Base-by-base conservation (phyloP, 2,797 vertebrate species). In the Glossophaga mutica region DNA sequence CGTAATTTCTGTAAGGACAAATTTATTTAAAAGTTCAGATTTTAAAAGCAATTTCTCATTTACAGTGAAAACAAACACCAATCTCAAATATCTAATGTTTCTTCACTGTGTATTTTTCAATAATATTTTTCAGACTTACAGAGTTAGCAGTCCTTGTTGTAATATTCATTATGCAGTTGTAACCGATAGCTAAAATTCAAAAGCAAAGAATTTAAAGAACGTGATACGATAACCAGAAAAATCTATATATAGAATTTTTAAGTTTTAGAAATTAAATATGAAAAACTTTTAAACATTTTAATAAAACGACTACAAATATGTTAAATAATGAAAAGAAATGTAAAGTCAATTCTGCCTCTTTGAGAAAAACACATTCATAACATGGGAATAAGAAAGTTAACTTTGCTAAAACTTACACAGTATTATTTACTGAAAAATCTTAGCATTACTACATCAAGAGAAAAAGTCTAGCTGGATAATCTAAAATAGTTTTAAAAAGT, bases 101-200 rank as follows among this genome's bases (percentile, higher is more conserved):
- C 44, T 74, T 95, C 24, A 71, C 7, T 52, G 76, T 26, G 70
- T 65, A 50, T 77, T 84, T 89, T 91, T 96, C 62, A 95, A 8
- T 68, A 97, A 96, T 37, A 90, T 48, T 95, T 91, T 97, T 98
- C 90, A 95, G 96, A 99, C 99, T 99, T 98, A 99, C 99, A 4
- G 99, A 99, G 97, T 99, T 99, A 82, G 99, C 99, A 77, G 99
- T 99, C 98, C 99, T 99, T 96, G 99, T 99, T 97, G 99, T 99
- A 98, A 99, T 99, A 98, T 99, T 99, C 98, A 99, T 99, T 98
- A 99, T 98, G 77, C 99, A 99, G 98, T 99, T 99, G 98, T 99
- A 99, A 97, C 99, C 99, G 78, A 99, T 99, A 98, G 99, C 99
- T 99, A 94, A 95, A 98, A 98, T 96, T 92, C 73, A 97, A 88